Base-by-base conservation (phyloP, 2,797 vertebrate species). In the Notolabrus celidotus region DNA sequence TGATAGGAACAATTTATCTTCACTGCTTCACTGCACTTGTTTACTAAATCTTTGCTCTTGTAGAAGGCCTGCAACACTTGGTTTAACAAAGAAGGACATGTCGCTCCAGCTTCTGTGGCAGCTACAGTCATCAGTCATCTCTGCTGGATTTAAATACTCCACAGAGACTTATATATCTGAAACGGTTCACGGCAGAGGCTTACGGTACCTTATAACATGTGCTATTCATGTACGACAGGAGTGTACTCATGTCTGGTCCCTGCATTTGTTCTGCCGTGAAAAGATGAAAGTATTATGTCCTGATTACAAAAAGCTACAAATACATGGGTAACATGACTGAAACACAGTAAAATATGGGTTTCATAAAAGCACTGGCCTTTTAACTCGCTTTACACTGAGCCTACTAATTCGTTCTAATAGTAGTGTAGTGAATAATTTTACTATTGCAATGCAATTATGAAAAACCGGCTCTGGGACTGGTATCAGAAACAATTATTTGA, bases 31-130 rank as follows among this genome's bases (percentile, higher is more conserved):
- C 79, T 89, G 88, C 83, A 82, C 88, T 89, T 90, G 84, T 90
- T 91, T 88, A 87, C 86, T 80, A 86, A 89, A 88, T 89, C 81
- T 82, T 80, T 89, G 84, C 79, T 91, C 77, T 89, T 85, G 85
- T 69, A 86, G 46, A 90, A 82, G 62, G 67, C 54, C 64, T 70
- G 54, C 50, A 73, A 67, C 52, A 53, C 65, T 57, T 56, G 61
- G 67, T 83, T 86, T 62, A 82, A 84, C 73, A 65, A 74, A 79
- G 64, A 83, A 86, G 73, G 84, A 85, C 86, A 86, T 77, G 89
- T 79, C 79, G 63, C 74, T 70, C 80, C 56, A 72, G 83, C 77
- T 72, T 88, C 68, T 73, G 80, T 66, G 66, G 79, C 86, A 72
- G 78, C 74, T 55, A 16, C 20, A 55, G 85, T 83, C 90, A 92